A percentile compares a stretch with the other conserved stretches of the same genome.
Conservation (phyloP, 2,113 vertebrate genomes). For the Cephalopterus ornatus region DNA sequence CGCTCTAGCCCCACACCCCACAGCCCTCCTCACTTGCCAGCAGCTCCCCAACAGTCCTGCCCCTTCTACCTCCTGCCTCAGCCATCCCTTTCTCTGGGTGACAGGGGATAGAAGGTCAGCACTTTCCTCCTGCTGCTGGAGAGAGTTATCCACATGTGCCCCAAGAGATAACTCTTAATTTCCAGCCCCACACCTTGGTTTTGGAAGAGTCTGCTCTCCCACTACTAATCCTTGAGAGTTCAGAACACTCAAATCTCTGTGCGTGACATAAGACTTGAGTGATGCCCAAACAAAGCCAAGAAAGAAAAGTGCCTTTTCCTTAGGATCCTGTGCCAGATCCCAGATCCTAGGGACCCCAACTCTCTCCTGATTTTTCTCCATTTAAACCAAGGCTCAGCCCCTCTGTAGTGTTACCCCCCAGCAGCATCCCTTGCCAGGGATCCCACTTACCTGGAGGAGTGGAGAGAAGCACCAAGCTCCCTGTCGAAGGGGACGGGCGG, state of each 20-base stretch:
- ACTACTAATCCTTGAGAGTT: neutral
- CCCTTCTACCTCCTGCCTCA: neutral
- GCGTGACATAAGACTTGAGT: rapidly evolving
- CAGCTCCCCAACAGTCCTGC: neutral
- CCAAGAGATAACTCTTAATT: neutral
- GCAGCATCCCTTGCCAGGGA: neutral
- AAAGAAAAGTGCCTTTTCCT: neutral
- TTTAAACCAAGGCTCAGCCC: neutral
- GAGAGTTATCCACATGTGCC: neutral
- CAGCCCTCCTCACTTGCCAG: neutral
- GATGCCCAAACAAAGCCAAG: neutral
- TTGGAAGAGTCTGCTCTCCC: neutral
- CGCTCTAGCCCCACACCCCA: neutral
- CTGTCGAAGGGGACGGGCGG: slow-evolving; percentile 69
- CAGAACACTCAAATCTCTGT: neutral
- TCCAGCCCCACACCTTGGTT: neutral
- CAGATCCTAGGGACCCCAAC: neutral
- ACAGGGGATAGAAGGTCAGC: neutral
- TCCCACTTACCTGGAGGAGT: slow-evolving; percentile 76
- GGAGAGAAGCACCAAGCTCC: slow-evolving; percentile 76
- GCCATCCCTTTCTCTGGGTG: neutral
- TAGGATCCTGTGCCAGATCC: neutral
- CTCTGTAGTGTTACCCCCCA: neutral
- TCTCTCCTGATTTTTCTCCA: neutral
- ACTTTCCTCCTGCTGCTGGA: neutral